These are phyloP conservation scores for Stercorarius parasiticus DNA, from an alignment of 2,113 vertebrate species.

Conservation along the genomic window DNA sequence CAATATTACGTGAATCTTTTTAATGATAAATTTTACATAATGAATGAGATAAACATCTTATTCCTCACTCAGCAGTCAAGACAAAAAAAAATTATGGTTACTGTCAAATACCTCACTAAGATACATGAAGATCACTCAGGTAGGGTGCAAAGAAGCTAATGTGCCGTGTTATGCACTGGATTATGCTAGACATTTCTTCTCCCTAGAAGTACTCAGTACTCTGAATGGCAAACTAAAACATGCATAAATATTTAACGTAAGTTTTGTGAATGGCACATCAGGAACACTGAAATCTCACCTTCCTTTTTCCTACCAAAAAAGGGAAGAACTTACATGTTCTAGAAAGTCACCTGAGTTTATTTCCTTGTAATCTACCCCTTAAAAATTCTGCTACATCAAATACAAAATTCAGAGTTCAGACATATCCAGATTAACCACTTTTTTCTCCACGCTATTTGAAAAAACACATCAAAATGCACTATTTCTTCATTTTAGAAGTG, in stretches of 20 bases:
- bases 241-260: not conserved
- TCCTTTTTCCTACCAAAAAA: not conserved
- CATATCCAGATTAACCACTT: not conserved
- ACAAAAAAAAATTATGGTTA: not conserved
- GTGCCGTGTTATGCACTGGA: not conserved
- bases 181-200: not conserved
- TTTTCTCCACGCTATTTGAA: not conserved
- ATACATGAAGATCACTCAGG: not conserved
- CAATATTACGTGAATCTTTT: not conserved
- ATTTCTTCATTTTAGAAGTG: not conserved
- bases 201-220: not conserved
- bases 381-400: not conserved
- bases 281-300: not conserved
- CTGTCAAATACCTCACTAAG: not conserved
- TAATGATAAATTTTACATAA: not conserved
- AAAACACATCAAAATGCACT: not conserved
- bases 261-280: not conserved
- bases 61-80: not conserved
- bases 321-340: not conserved
- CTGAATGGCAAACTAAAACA: not conserved
- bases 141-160: not conserved
- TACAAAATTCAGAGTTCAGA: not conserved
- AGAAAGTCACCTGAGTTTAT: not conserved
- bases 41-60: not conserved
- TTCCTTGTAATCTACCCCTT: not conserved